phyloP scores from a whole-genome alignment of 2,888 invertebrate genomes.

The Scrobipalpa costella region DNA sequence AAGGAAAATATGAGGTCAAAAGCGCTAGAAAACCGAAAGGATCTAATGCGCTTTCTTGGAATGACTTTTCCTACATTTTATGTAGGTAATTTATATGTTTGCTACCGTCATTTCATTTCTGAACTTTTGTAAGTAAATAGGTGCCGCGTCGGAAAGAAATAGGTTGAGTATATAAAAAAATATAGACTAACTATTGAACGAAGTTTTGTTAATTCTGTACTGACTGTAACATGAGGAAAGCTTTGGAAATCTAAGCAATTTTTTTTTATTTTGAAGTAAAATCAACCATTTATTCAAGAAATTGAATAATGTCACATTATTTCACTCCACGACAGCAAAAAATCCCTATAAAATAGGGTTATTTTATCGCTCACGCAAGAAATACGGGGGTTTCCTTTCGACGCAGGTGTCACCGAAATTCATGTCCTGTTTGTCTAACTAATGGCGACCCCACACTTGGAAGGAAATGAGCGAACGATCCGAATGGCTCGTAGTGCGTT shows the following conservation, averaged over 20 bases:
- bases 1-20: background rate
- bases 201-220: no score
- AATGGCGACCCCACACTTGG: slow-evolving; percentile 59
- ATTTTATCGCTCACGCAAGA: background rate
- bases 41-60: slow-evolving; percentile 5
- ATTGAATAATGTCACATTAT: no score
- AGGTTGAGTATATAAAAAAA: no score
- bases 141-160: no score
- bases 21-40: background rate
- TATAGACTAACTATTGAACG: no score
- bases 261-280: no score
- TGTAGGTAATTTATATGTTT: background rate
- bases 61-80: background rate
- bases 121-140: background rate
- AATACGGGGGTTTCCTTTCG: slow-evolving; percentile 23
- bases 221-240: no score
- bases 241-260: no score
- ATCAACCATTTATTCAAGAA: no score
- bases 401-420: slow-evolving; percentile 65
- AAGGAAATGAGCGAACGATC: slow-evolving; percentile 57
- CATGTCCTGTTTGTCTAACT: slow-evolving; percentile 66
- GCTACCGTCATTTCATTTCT: background rate
- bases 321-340: no score
- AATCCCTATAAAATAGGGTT: background rate
- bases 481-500: slow-evolving; percentile 40